A percentile compares a stretch with the other conserved stretches of the same genome.
Evolutionary conservation across 2,113 vertebrate species (phyloP).

Genomic region (Zosterops japonicus): DNA sequence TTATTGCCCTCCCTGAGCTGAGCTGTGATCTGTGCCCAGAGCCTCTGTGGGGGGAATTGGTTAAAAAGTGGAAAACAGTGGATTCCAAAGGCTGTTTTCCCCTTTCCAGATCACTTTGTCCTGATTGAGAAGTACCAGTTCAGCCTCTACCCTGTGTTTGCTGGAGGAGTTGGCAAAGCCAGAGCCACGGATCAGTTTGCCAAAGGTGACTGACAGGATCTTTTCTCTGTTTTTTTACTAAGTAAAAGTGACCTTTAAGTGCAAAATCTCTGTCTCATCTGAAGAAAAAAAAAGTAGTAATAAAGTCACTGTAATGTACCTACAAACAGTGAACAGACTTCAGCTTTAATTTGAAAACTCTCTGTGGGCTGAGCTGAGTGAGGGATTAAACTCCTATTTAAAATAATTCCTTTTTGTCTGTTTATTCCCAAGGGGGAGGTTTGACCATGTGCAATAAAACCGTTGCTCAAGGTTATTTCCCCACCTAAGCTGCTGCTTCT

Average conservation of each 20-base stretch:
- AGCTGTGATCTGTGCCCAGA: background rate
- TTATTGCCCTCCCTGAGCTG: background rate
- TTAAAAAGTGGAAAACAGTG: background rate
- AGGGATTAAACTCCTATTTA: background rate
- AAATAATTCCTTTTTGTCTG: background rate
- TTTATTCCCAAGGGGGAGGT: background rate
- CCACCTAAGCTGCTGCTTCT: background rate
- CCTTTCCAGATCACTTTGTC: slow-evolving; percentile 83
- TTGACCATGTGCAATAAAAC: background rate
- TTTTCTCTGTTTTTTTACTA: background rate
- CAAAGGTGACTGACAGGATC: slow-evolving; percentile 72
- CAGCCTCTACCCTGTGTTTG: slow-evolving; percentile 86
- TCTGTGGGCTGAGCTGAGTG: background rate
- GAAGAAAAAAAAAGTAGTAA: background rate
- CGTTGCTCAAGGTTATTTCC: background rate
- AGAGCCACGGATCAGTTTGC: slow-evolving; percentile 64
- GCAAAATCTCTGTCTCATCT: background rate
- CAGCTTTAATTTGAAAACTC: background rate
- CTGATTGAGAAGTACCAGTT: slow-evolving; percentile 85
- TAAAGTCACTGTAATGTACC: background rate
- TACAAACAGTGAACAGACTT: background rate
- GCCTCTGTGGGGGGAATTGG: background rate
- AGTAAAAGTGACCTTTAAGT: background rate
- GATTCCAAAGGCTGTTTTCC: background rate
- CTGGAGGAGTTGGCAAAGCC: slow-evolving; percentile 83